Evolutionary conservation across 2,888 invertebrate species (phyloP).

Genomic region (Pseudeuparius sepicola): DNA sequence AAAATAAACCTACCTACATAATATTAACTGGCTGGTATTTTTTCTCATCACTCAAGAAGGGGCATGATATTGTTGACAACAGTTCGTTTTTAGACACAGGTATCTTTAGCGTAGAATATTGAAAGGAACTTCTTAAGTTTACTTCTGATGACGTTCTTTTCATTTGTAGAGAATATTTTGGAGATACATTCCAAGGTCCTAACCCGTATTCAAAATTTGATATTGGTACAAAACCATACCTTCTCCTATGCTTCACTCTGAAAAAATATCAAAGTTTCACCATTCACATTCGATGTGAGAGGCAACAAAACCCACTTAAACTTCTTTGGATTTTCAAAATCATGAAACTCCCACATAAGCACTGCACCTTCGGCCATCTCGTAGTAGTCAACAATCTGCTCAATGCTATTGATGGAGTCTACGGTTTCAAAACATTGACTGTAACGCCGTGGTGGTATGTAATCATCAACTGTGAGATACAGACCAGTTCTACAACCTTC

Average conservation of each 20-base stretch:
- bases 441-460: slow-evolving; percentile 23
- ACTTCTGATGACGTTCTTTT: slow-evolving; percentile 41
- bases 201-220: slow-evolving; percentile 42
- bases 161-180: slow-evolving; percentile 40
- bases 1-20: slow-evolving; percentile 25
- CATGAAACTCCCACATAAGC: slow-evolving; percentile 32
- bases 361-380: slow-evolving; percentile 32
- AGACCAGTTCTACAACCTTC: slow-evolving; percentile 42
- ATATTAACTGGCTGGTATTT: slow-evolving; percentile 23
- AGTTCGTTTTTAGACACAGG: slow-evolving; percentile 41
- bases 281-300: too few relatives aligned
- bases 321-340: slow-evolving; percentile 19
- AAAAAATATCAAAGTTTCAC: too few relatives aligned
- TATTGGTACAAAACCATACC: slow-evolving; percentile 40
- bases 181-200: slow-evolving; percentile 41
- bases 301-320: too few relatives aligned
- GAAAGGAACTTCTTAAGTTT: slow-evolving; percentile 34
- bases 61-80: slow-evolving; percentile 35
- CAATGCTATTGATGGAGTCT: slow-evolving; percentile 5
- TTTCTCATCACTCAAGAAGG: slow-evolving; percentile 31
- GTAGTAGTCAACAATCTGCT: slow-evolving; percentile 19
- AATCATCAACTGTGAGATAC: slow-evolving; percentile 35
- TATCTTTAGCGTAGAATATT: slow-evolving; percentile 37
- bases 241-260: slow-evolving; percentile 34
- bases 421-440: slow-evolving; percentile 14